phyloP scores from a whole-genome alignment of 2,888 invertebrate species.

The Phaedon cochleariae region DNA sequence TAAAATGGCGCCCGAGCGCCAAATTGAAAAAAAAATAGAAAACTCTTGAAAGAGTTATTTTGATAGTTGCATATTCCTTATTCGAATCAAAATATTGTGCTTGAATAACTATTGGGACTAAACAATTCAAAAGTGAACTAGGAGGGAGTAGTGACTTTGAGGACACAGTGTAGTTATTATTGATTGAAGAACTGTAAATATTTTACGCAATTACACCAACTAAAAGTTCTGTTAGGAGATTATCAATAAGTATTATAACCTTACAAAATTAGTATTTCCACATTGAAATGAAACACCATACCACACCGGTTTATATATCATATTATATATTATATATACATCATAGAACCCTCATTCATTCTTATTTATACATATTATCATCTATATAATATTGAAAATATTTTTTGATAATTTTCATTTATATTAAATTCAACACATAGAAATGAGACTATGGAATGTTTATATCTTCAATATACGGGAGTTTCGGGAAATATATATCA shows the following conservation, averaged over 20 bases:
- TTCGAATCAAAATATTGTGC: too few relatives aligned
- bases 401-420: slow-evolving; percentile 57
- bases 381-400: slow-evolving; percentile 60
- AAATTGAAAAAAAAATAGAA: too few relatives aligned
- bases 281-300: slow-evolving; percentile 49
- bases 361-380: slow-evolving; percentile 53
- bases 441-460: slow-evolving; percentile 55
- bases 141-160: too few relatives aligned
- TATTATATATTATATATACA: slow-evolving; percentile 43
- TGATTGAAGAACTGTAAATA: slow-evolving; percentile 22
- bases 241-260: slow-evolving; percentile 40
- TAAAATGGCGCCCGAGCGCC: too few relatives aligned
- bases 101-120: too few relatives aligned
- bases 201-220: slow-evolving; percentile 47
- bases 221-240: slow-evolving; percentile 43
- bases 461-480: slow-evolving; percentile 40
- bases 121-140: too few relatives aligned
- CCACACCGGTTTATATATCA: slow-evolving; percentile 48
- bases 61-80: too few relatives aligned
- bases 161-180: too few relatives aligned
- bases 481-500: slow-evolving; percentile 30
- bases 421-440: slow-evolving; percentile 54
- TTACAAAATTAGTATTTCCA: slow-evolving; percentile 50
- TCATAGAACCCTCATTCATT: slow-evolving; percentile 51
- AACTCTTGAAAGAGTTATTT: too few relatives aligned